phyloP scores from a whole-genome alignment of 2,797 vertebrate genomes.

The Jordanella pulchra region DNA sequence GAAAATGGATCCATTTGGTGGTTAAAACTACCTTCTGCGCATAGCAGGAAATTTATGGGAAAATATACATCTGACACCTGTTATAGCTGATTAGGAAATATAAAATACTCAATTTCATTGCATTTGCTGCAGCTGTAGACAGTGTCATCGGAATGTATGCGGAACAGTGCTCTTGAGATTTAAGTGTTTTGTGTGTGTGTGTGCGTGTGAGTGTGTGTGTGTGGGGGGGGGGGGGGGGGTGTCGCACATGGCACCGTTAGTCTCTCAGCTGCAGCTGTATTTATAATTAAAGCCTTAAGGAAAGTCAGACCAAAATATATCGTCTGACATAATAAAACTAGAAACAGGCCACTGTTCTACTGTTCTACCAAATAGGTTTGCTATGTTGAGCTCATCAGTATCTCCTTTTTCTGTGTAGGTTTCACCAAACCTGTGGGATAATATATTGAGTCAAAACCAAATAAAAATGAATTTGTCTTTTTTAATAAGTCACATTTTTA shows the following conservation, averaged over 20 bases:
- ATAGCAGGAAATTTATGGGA: slow-evolving; percentile 15
- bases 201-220: slow-evolving; percentile 1
- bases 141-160: slow-evolving; percentile 27
- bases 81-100: slow-evolving; percentile 9
- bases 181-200: too few relatives aligned
- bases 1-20: slow-evolving; percentile 54
- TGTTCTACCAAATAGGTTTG: not conserved
- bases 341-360: not conserved
- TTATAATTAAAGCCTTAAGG: slow-evolving; percentile 33
- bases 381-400: not conserved
- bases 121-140: slow-evolving; percentile 31
- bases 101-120: slow-evolving; percentile 11
- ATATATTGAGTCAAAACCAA: not conserved
- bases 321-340: slow-evolving; percentile 39
- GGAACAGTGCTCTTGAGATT: slow-evolving; percentile 34
- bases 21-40: slow-evolving; percentile 55
- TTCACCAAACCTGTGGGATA: slow-evolving; percentile 21
- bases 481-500: not conserved
- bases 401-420: slow-evolving; percentile 19
- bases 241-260: slow-evolving; percentile 8
- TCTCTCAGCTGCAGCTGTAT: slow-evolving; percentile 56
- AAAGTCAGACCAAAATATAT: slow-evolving; percentile 24
- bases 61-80: slow-evolving; percentile 25
- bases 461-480: not conserved
- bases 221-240: not conserved